Percentiles rank a stretch among this genome's conserved stretches.
These are phyloP conservation scores for Falcunculus frontatus DNA, from an alignment of 2,113 vertebrate species.

Conservation along the genomic window DNA sequence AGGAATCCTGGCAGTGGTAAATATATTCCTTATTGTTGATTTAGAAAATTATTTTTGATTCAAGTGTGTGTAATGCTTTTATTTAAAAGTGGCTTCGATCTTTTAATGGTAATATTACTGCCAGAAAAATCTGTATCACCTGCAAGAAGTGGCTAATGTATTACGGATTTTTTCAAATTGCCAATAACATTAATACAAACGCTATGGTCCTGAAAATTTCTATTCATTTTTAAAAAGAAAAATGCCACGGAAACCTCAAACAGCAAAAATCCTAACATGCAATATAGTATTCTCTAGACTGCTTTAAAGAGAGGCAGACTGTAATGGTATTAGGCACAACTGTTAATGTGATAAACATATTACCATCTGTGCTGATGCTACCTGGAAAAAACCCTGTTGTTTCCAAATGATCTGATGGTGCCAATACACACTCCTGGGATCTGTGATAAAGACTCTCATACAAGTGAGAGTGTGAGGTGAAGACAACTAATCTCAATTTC, in stretches of 20 bases:
- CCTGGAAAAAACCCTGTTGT: constrained; percentile 60
- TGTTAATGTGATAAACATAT: constrained; percentile 45
- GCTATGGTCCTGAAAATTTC: neutral
- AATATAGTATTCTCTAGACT: constrained; percentile 22
- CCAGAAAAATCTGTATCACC: neutral
- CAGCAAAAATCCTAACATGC: neutral
- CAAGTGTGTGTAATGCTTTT: neutral
- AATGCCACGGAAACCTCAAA: neutral
- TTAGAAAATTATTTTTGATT: neutral
- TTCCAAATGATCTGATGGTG: constrained; percentile 36
- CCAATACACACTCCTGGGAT: constrained; percentile 31
- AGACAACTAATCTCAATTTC: constrained; percentile 10
- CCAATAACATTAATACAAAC: neutral
- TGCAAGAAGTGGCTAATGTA: neutral
- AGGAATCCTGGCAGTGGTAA: neutral
- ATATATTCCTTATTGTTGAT: neutral
- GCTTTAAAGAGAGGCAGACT: constrained; percentile 39
- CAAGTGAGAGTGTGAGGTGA: neutral
- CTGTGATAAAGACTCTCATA: neutral
- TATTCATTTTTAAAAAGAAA: neutral
- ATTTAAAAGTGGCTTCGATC: neutral
- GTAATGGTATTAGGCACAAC: constrained; percentile 57
- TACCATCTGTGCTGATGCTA: constrained; percentile 63
- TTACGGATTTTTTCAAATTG: neutral
- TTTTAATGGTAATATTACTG: neutral